phyloP scores from a whole-genome alignment of 2,888 invertebrate species.

The Argyra leucocephala region DNA sequence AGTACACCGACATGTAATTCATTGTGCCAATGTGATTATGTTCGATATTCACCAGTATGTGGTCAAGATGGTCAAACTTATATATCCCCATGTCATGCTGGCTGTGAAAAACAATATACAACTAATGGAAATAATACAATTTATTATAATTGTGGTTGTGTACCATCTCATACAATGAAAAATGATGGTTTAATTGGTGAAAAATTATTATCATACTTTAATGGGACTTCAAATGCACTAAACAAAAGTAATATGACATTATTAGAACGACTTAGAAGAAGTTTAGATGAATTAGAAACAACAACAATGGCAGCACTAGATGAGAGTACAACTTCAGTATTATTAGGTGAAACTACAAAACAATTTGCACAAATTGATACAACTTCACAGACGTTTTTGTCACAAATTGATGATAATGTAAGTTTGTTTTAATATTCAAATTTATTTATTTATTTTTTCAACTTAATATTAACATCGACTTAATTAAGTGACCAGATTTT shows the following conservation, averaged over 20 bases:
- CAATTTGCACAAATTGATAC: not conserved
- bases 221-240: not conserved
- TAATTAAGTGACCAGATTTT: too few species aligned
- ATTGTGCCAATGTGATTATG: conserved; percentile 58
- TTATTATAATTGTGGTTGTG: conserved; percentile 17
- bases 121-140: conserved; percentile 44
- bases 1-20: conserved; percentile 48
- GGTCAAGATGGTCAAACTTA: conserved; percentile 56
- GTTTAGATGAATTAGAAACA: not conserved
- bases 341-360: not conserved
- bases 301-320: not conserved
- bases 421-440: not conserved
- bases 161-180: not conserved
- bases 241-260: not conserved
- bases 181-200: conserved; percentile 11
- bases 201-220: not conserved
- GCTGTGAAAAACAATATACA: conserved; percentile 49
- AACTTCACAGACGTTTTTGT: not conserved
- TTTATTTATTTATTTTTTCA: too few species aligned
- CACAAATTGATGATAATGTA: conserved; percentile 11
- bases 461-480: too few species aligned
- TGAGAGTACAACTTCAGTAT: not conserved
- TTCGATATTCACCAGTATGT: conserved; percentile 65
- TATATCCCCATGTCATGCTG: conserved; percentile 73
- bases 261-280: not conserved